Evolutionary conservation across 2,113 vertebrate genomes (phyloP).

Genomic region (Tringa solitaria): DNA sequence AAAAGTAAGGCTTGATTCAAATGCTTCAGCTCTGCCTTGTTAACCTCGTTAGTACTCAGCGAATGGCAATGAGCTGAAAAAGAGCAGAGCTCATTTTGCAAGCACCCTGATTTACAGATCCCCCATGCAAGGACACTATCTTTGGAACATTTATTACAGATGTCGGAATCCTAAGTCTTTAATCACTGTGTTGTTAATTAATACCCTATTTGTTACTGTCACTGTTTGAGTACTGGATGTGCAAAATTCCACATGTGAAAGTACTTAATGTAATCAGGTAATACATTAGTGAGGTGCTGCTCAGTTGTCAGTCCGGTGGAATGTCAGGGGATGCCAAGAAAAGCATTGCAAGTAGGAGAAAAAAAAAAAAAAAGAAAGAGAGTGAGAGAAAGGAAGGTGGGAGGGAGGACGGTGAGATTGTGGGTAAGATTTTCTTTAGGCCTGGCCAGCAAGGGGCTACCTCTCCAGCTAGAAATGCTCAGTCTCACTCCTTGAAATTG

Average conservation of each 20-base stretch:
- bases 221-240: not conserved
- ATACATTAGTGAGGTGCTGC: conserved; percentile 40
- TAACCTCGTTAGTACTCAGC: conserved; percentile 23
- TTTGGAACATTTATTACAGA: conserved; percentile 24
- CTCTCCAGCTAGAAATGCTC: not conserved
- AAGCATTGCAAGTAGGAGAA: not conserved
- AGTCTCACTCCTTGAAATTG: not conserved
- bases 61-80: conserved; percentile 34
- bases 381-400: not conserved
- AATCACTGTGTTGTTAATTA: conserved; percentile 47
- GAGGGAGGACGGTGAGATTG: not conserved
- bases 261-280: conserved; percentile 51
- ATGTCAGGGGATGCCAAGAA: conserved; percentile 7
- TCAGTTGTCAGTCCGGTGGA: not conserved
- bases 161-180: conserved; percentile 4
- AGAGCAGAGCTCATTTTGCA: conserved; percentile 38
- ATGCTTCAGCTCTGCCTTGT: conserved; percentile 2
- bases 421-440: not conserved
- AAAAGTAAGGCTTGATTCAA: conserved; percentile 26
- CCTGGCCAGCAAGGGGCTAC: not conserved
- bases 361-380: not conserved
- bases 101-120: conserved; percentile 44
- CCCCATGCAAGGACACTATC: not conserved
- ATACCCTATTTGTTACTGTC: conserved; percentile 49
- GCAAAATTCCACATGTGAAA: conserved; percentile 34